These are phyloP conservation scores for Malthinus seriepunctatus DNA, from an alignment of 2,888 invertebrate genomes.

Conservation along the genomic window DNA sequence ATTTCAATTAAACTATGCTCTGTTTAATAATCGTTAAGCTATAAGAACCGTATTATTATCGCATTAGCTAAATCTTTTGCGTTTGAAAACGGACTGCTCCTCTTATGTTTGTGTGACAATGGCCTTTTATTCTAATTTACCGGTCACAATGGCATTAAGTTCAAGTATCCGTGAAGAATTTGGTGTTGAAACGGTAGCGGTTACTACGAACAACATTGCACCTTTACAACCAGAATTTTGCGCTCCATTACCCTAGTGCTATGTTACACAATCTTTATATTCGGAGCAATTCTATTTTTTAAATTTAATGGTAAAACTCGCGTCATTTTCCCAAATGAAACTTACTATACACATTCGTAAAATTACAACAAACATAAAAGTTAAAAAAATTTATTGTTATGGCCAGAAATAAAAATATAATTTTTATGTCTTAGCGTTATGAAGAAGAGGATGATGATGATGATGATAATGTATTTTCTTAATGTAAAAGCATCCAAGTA, in stretches of 20 bases:
- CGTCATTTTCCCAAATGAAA: too few relatives aligned
- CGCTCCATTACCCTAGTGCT: conserved; percentile 18
- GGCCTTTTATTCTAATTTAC: conserved; percentile 29
- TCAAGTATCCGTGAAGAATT: conserved; percentile 32
- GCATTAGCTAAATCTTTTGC: conserved; percentile 24
- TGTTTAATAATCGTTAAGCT: conserved; percentile 20
- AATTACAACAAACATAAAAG: too few relatives aligned
- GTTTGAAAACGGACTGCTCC: conserved; percentile 29
- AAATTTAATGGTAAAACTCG: too few relatives aligned
- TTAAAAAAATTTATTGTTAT: conserved; percentile 4
- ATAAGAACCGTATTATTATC: conserved; percentile 22
- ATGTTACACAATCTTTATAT: conserved; percentile 6
- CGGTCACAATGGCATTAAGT: conserved; percentile 30
- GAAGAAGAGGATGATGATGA: conserved; percentile 4
- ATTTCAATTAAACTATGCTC: conserved; percentile 26
- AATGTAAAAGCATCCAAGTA: conserved; percentile 24
- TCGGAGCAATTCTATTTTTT: not conserved
- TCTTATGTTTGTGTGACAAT: conserved; percentile 29
- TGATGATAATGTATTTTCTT: conserved; percentile 27
- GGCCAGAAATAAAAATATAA: conserved; percentile 3
- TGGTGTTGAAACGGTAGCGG: conserved; percentile 31
- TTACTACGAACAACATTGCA: conserved; percentile 20
- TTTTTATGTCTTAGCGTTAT: not conserved
- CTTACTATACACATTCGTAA: too few relatives aligned
- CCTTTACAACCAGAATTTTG: conserved; percentile 24